These are phyloP conservation scores for Jacana jacana DNA, from an alignment of 2,113 vertebrate species.

Conservation along the genomic window DNA sequence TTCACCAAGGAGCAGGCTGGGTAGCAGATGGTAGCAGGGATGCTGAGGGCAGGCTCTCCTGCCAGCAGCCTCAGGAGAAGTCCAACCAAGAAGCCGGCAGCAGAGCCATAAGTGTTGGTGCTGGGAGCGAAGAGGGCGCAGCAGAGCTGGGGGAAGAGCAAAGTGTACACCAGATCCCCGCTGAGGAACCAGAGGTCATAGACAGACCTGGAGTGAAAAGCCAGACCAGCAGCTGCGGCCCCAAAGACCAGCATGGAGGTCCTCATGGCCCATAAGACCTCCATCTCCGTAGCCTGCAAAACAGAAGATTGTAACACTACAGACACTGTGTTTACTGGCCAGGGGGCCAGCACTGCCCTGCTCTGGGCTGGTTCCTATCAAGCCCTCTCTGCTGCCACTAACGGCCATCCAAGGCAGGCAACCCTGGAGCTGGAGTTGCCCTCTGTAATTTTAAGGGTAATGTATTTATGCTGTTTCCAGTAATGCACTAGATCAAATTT, in stretches of 20 bases:
- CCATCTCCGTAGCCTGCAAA: constrained; percentile 78
- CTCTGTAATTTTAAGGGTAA: not conserved
- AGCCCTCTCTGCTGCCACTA: not conserved
- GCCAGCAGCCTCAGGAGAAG: constrained; percentile 75
- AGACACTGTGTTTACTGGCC: not conserved
- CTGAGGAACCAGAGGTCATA: constrained; percentile 85
- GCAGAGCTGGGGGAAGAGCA: constrained; percentile 84
- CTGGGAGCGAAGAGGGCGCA: constrained; percentile 76
- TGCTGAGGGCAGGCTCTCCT: constrained; percentile 74
- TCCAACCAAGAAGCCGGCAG: constrained; percentile 70
- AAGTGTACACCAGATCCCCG: constrained; percentile 79
- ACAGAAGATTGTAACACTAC: not conserved
- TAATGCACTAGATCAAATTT: not conserved
- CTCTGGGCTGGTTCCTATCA: not conserved
- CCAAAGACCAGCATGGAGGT: constrained; percentile 77
- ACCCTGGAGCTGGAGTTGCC: not conserved
- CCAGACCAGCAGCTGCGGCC: constrained; percentile 68
- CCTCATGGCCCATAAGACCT: constrained; percentile 82
- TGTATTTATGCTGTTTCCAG: not conserved
- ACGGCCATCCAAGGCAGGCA: not conserved
- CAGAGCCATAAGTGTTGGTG: constrained; percentile 78
- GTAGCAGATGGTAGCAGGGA: constrained; percentile 68
- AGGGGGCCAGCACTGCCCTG: not conserved
- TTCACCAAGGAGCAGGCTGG: constrained; percentile 68
- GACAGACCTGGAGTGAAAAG: constrained; percentile 78